phyloP scores from a whole-genome alignment of 2,888 invertebrate genomes.

The Barypeithes pellucidus region DNA sequence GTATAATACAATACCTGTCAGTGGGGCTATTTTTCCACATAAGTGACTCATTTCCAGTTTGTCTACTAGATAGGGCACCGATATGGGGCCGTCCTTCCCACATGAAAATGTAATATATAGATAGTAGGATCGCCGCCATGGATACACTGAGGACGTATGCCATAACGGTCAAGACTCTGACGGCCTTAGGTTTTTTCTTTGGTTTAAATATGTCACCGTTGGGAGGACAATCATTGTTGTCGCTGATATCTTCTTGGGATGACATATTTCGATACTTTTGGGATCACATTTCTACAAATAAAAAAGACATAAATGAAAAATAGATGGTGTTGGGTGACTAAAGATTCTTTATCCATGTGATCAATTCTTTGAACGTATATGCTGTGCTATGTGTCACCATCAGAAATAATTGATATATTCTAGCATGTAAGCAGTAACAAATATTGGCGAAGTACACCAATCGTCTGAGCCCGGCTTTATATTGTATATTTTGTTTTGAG shows the following conservation, averaged over 20 bases:
- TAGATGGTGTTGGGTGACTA: no score
- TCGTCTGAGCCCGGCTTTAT: no score
- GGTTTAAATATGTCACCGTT: slow-evolving; percentile 60
- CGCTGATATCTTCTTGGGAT: slow-evolving; percentile 58
- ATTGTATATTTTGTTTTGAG: no score
- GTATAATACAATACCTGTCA: slow-evolving; percentile 15
- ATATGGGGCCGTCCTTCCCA: slow-evolving; percentile 80
- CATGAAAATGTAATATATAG: slow-evolving; percentile 86
- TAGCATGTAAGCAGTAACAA: no score
- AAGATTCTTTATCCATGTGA: no score
- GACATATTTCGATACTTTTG: slow-evolving; percentile 54
- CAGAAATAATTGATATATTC: no score
- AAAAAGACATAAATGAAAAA: no score
- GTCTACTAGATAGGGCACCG: slow-evolving; percentile 51
- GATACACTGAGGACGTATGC: slow-evolving; percentile 90
- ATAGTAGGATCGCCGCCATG: slow-evolving; percentile 86
- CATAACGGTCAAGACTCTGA: slow-evolving; percentile 83
- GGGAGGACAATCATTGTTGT: slow-evolving; percentile 29
- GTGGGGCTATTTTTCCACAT: slow-evolving; percentile 5
- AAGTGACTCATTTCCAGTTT: slow-evolving; percentile 7
- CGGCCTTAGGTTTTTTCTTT: slow-evolving; percentile 66
- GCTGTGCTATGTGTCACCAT: no score
- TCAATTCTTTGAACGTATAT: no score
- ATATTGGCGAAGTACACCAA: no score
- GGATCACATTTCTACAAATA: slow-evolving; percentile 29